These are phyloP conservation scores for Agrypnus murinus DNA, from an alignment of 2,888 invertebrate genomes.

Conservation along the genomic window DNA sequence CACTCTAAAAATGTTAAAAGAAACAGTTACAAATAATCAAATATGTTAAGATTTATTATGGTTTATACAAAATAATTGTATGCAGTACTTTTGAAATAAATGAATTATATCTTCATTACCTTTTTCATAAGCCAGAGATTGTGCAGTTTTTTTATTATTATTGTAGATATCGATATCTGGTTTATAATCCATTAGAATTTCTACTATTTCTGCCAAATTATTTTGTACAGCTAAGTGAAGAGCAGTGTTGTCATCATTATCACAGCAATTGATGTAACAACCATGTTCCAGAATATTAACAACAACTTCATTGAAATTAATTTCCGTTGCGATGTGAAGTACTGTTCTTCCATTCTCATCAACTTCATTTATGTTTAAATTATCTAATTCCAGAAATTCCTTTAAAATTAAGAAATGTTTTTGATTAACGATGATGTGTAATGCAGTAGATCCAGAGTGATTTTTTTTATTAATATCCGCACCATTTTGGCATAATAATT, in stretches of 20 bases:
- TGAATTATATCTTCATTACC: neutral
- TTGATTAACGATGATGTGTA: neutral
- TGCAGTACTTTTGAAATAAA: neutral
- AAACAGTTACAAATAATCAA: too few relatives aligned
- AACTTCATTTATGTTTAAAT: neutral
- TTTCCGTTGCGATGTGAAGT: neutral
- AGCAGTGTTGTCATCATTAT: neutral
- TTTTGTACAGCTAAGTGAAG: neutral
- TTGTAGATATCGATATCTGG: neutral
- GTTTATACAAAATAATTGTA: neutral
- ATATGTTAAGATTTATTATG: too few relatives aligned
- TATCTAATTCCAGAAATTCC: neutral
- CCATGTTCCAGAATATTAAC: neutral
- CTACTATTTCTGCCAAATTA: neutral
- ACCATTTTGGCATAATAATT: neutral
- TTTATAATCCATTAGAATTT: neutral
- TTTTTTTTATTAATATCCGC: neutral
- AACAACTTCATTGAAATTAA: neutral
- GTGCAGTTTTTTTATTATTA: neutral
- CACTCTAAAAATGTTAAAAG: too few relatives aligned
- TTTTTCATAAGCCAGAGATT: slow-evolving; percentile 1
- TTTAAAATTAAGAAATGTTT: neutral
- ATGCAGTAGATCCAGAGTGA: neutral
- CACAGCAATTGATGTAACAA: neutral
- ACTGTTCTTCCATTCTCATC: neutral